Evolutionary conservation across 1,140 invertebrate genomes (phyloP).

Genomic region (Drosophila arawakana): DNA sequence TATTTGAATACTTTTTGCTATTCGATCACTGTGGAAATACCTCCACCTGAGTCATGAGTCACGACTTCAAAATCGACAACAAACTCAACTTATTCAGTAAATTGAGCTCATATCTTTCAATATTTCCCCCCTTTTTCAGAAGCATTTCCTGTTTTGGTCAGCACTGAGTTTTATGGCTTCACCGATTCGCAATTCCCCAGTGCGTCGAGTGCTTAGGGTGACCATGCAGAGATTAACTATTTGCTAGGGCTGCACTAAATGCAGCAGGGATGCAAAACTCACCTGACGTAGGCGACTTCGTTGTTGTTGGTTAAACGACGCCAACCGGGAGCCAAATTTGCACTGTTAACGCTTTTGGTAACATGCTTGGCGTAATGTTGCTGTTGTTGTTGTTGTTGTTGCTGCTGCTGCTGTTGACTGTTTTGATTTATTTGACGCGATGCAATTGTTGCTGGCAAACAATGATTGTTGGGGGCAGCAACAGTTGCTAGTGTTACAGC

Average conservation of each 20-base stretch:
- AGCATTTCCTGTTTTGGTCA: conserved; percentile 69
- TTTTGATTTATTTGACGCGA: conserved; percentile 74
- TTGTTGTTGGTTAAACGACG: conserved; percentile 77
- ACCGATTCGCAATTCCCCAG: conserved; percentile 1
- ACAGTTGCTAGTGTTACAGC: conserved; percentile 51
- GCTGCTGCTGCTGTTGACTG: conserved; percentile 54
- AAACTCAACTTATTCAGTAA: neutral
- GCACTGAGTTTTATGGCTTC: conserved; percentile 75
- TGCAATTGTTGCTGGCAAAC: conserved; percentile 69
- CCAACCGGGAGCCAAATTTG: conserved; percentile 84
- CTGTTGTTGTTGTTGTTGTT: conserved; percentile 32
- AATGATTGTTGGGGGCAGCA: conserved; percentile 57
- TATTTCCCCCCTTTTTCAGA: conserved; percentile 28
- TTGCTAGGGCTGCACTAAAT: conserved; percentile 6
- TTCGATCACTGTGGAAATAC: neutral
- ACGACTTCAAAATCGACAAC: neutral
- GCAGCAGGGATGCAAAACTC: conserved; percentile 42
- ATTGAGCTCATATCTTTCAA: neutral
- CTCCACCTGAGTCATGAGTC: conserved; percentile 19
- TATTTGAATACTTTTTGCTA: too few relatives aligned
- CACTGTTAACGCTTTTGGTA: conserved; percentile 63
- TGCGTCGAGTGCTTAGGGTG: conserved; percentile 47
- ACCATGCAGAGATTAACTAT: conserved; percentile 77
- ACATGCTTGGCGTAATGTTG: conserved; percentile 68
- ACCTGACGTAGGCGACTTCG: conserved; percentile 84